Percentiles rank a stretch among this genome's conserved stretches.
Conservation (phyloP, 2,113 vertebrate species). For the Syngnathus floridae region DNA sequence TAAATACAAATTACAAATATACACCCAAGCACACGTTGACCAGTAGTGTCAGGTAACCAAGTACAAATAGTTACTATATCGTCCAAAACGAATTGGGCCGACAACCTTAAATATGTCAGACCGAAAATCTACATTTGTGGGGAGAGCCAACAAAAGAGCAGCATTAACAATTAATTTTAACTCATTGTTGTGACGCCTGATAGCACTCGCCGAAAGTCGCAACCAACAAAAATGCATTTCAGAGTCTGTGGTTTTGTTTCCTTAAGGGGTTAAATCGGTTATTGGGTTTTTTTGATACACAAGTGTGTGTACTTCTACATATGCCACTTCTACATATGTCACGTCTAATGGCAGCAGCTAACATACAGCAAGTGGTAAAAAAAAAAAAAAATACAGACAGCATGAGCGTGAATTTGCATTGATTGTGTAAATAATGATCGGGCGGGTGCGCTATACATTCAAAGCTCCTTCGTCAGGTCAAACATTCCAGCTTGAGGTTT, state of each 20-base stretch:
- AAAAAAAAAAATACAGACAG: neutral
- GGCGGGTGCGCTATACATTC: neutral
- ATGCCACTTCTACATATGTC: neutral
- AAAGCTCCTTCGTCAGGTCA: neutral
- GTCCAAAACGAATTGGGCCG: too few relatives aligned
- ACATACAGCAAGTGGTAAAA: neutral
- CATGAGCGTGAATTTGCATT: neutral
- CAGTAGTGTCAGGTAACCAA: neutral
- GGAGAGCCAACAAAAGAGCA: too few relatives aligned
- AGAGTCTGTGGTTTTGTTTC: too few relatives aligned
- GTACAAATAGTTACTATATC: neutral
- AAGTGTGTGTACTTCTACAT: neutral
- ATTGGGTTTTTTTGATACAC: neutral
- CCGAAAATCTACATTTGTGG: too few relatives aligned
- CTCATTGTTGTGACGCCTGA: neutral
- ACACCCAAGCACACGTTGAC: conserved; percentile 15
- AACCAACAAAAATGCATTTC: neutral
- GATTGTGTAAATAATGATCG: neutral
- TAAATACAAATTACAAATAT: conserved; percentile 30
- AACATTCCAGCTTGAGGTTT: neutral
- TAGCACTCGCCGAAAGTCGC: neutral
- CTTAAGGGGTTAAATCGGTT: neutral
- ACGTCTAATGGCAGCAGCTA: neutral
- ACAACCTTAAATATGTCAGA: too few relatives aligned
- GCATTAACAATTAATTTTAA: neutral